phyloP scores from a whole-genome alignment of 2,888 invertebrate genomes.

The Epsilonema sp. region DNA sequence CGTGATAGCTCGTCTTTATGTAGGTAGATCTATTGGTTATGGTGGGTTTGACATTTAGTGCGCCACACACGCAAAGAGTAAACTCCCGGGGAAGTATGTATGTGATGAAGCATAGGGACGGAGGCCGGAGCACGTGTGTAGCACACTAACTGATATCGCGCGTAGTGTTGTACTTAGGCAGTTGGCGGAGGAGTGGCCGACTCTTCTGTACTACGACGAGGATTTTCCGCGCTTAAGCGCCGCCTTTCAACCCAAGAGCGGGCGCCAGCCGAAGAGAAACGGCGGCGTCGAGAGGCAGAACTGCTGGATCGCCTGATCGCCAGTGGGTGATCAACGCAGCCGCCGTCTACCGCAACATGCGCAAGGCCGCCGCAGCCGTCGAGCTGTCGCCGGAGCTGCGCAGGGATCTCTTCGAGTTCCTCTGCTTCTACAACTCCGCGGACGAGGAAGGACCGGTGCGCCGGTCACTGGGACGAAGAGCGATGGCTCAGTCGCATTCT shows the following conservation, averaged over 20 bases:
- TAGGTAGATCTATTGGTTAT: too few relatives aligned
- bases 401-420: not conserved
- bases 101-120: too few relatives aligned
- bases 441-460: not conserved
- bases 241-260: slow-evolving; percentile 17
- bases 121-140: too few relatives aligned
- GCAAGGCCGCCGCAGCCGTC: not conserved
- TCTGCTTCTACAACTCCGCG: not conserved
- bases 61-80: too few relatives aligned
- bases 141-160: too few relatives aligned
- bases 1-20: too few relatives aligned
- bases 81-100: too few relatives aligned
- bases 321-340: not conserved
- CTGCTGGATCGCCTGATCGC: not conserved
- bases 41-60: too few relatives aligned
- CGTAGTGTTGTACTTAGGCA: slow-evolving; percentile 47
- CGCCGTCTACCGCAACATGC: not conserved
- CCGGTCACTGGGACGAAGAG: not conserved
- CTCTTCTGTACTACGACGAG: slow-evolving; percentile 23
- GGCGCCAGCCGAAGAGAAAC: too few relatives aligned
- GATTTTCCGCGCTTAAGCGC: slow-evolving; percentile 21
- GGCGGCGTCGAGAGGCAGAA: not conserved
- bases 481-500: too few relatives aligned
- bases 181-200: slow-evolving; percentile 25
- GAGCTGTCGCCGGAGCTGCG: not conserved